Percentiles rank a stretch among this genome's conserved stretches.
Conservation (phyloP, 2,797 vertebrate species). For the Rhabdomys pumilio region DNA sequence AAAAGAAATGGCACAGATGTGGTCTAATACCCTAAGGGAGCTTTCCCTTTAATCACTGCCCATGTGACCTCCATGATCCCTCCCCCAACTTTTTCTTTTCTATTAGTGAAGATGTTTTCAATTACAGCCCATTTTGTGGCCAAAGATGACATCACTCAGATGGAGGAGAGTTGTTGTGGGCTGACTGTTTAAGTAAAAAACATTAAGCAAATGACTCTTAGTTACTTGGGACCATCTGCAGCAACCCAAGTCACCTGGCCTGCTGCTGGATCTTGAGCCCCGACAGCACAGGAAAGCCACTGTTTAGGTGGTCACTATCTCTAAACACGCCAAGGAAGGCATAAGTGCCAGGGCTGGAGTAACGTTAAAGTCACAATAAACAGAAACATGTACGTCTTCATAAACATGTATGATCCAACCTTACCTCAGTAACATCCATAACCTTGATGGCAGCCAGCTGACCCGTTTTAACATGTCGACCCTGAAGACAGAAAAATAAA, state of each 20-base stretch:
- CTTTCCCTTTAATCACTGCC: constrained; percentile 11
- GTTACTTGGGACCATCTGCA: constrained; percentile 29
- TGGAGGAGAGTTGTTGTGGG: background rate
- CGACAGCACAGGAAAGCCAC: background rate
- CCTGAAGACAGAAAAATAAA: constrained; percentile 89
- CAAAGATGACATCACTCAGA: constrained; percentile 70
- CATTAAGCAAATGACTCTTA: constrained; percentile 25
- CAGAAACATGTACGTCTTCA: background rate
- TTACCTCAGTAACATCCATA: constrained; percentile 99
- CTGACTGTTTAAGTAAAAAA: background rate
- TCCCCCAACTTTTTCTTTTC: constrained; percentile 69
- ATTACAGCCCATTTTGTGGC: constrained; percentile 64
- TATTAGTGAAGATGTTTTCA: constrained; percentile 75
- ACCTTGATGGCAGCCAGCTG: constrained; percentile 99
- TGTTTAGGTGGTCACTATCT: background rate
- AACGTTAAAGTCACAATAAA: background rate
- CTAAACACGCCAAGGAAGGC: background rate
- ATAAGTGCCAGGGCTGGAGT: background rate
- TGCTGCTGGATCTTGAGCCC: background rate
- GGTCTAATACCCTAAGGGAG: constrained; percentile 59
- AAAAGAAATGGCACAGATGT: constrained; percentile 80
- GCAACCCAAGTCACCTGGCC: constrained; percentile 38
- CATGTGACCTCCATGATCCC: constrained; percentile 52
- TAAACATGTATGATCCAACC: constrained; percentile 77
- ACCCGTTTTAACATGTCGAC: constrained; percentile 99